phyloP scores from a whole-genome alignment of 2,888 invertebrate species.

The Hydroisotoma schaefferi region DNA sequence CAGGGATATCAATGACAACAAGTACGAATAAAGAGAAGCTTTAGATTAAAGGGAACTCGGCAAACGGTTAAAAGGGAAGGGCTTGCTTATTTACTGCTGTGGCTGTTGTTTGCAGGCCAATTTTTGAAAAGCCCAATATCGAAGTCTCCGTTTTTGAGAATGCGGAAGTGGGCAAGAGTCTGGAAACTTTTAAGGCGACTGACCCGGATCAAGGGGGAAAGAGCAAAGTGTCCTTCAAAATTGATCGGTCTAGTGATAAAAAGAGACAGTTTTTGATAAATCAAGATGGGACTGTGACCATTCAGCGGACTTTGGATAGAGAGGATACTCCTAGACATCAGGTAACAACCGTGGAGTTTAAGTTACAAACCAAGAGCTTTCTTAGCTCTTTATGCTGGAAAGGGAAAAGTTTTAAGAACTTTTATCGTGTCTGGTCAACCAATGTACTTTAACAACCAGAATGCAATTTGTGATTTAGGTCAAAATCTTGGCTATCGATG shows the following conservation, averaged over 20 bases:
- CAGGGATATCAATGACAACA: constrained; percentile 60
- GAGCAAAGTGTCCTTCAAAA: constrained; percentile 79
- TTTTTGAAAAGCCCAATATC: constrained; percentile 88
- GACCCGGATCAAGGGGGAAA: constrained; percentile 95
- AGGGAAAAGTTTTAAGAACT: not conserved
- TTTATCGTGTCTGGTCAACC: not conserved
- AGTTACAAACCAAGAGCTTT: not conserved
- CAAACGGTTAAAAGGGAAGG: too few relatives aligned
- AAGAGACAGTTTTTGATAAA: constrained; percentile 91
- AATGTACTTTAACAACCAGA: not conserved
- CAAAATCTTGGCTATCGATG: constrained; percentile 91
- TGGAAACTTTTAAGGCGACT: constrained; percentile 91
- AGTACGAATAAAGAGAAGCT: constrained; percentile 3
- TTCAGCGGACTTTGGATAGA: constrained; percentile 85
- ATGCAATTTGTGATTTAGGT: constrained; percentile 58
- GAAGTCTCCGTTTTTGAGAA: constrained; percentile 89
- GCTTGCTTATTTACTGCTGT: too few relatives aligned
- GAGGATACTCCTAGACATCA: constrained; percentile 94
- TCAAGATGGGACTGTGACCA: constrained; percentile 90
- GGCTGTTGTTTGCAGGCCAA: constrained; percentile 88
- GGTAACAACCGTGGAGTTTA: constrained; percentile 50
- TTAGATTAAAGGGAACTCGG: too few relatives aligned
- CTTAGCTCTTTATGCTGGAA: not conserved
- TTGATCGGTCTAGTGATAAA: constrained; percentile 86
- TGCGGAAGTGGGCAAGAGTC: constrained; percentile 80